Evolutionary conservation across 2,888 invertebrate species (phyloP), one percentile per base, ranked within the genome.

Genomic region (Hydriomena furcata): DNA sequence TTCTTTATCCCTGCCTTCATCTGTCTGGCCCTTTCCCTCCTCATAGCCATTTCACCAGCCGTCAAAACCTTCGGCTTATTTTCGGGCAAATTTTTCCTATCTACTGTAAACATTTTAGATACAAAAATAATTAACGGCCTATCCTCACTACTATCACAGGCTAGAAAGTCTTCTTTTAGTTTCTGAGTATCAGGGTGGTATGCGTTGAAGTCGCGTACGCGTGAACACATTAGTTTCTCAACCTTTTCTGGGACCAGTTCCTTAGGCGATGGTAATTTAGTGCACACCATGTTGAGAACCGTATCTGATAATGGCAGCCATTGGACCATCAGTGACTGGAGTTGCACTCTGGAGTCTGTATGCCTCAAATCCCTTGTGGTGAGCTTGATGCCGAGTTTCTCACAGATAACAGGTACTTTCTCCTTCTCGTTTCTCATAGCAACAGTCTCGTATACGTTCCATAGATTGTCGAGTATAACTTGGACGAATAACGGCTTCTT

Each of bases 401-500:
- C 93, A 11, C 95, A 93, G 66, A 97, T 94, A 13, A 86, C 82
- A 10, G 92, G 91, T 4, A 95, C 86, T 80, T 95, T 95, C 13
- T 94, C 93, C 66, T 93, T 94, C 61, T 96, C 95, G 81, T 95
- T 94, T 61, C 95, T 86, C 7, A 95, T 78, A 1, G 93, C 92
- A 46, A 98, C 92, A 0, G 94, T 95, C 51, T 98, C 96, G 78
- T 99, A 99, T 20, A 98, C 90, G 60, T 94, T 92, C 95, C 98
- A 97, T 34, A 99, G 91, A 68, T 97, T 98, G 68, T 98, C 98
- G 53, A 99, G 86, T 44, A 98, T 94, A 35, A 99, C 92, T 78
- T 97, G 97, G 0, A 97, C 97, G 84, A 99, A 99, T 60, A 99
- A 85, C 0, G 98, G 97, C 67, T 96, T 96, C 75, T 98, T 98